Base-by-base conservation (phyloP, 2,113 vertebrate species). In the Python bivittatus region DNA sequence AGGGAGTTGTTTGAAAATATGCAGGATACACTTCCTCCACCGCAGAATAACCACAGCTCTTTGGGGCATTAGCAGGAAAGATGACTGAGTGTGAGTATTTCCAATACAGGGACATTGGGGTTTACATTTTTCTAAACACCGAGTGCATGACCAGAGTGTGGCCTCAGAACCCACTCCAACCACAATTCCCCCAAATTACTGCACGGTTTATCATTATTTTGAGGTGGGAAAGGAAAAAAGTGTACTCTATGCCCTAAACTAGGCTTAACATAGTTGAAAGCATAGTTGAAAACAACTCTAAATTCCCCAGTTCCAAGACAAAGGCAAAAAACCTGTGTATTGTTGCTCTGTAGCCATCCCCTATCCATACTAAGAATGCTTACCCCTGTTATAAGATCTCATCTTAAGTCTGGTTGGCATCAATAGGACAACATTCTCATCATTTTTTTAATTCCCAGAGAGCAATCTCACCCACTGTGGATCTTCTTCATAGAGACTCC, bases 1-100 rank as follows among this genome's bases (percentile, higher is more conserved):
- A 88, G 58, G 87, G 87, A 88, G 88, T 38, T 88, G 56, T 89
- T 44, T 92, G 91, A 88, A 56, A 29, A 84, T 84, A 60, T 60
- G 29, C 72, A 92, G 91, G 72, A 42, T 53, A 38, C 87, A 58
- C 13, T 91, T 68, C 60, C 52, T 9, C 83, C 57, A 25, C 29
- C 42, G 0, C 20, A 29, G 54, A 58, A 42, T 84, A 92, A 92
- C 53, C 87, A 84, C 91, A 92, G 85, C 68, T 84, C 72, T 58
- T 88, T 61, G 10, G 42, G 61, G 91, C 56, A 27, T 92, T 61
- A 29, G 12, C 54, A 44, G 56, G n/a, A 58, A 61, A 64, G 44
- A n/a, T 15, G 38, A 48, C 23, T 54, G 44, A 89, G n/a, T 64
- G 13, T 61, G 6, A 68, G 60, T 4, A 42, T n/a, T 64, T 64